phyloP scores from a whole-genome alignment of 2,888 invertebrate genomes.

The Elmis aenea region DNA sequence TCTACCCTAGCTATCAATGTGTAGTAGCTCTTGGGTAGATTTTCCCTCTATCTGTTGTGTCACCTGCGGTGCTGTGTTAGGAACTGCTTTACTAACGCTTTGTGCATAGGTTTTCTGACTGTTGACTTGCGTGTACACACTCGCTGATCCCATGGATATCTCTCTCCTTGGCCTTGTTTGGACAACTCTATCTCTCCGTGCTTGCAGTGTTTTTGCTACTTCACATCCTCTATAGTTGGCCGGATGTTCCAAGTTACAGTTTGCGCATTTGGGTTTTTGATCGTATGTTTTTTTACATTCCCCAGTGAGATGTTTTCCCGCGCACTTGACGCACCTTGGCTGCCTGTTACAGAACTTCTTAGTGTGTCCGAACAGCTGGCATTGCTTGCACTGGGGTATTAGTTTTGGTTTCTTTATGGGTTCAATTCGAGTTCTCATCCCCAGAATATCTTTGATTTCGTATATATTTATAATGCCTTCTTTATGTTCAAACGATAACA shows the following conservation, averaged over 20 bases:
- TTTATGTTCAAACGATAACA: constrained; percentile 5
- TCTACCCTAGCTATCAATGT: constrained; percentile 5
- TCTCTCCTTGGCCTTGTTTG: constrained; percentile 1
- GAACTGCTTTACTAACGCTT: too few relatives aligned
- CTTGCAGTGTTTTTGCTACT: constrained; percentile 5
- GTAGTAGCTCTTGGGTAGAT: too few relatives aligned
- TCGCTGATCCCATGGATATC: background rate
- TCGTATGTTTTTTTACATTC: constrained; percentile 3
- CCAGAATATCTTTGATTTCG: too few relatives aligned
- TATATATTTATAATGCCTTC: constrained; percentile 2
- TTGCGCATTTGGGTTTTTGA: constrained; percentile 4
- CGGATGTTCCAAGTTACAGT: constrained; percentile 4
- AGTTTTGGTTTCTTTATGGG: constrained; percentile 3
- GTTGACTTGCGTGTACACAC: constrained; percentile 2
- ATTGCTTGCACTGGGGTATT: constrained; percentile 4
- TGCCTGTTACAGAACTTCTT: constrained; percentile 2
- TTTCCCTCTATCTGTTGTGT: constrained; percentile 1
- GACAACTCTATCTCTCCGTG: constrained; percentile 2
- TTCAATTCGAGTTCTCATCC: constrained; percentile 5
- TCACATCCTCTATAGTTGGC: constrained; percentile 7
- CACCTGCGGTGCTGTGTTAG: constrained; percentile 1
- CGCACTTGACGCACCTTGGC: constrained; percentile 5
- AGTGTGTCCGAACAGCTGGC: constrained; percentile 3
- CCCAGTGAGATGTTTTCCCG: constrained; percentile 4
- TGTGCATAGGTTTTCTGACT: background rate